A percentile compares a stretch with the other conserved stretches of the same genome.
Evolutionary conservation across 1,140 invertebrate genomes (phyloP).

Genomic region (Potamilus streckersoni): DNA sequence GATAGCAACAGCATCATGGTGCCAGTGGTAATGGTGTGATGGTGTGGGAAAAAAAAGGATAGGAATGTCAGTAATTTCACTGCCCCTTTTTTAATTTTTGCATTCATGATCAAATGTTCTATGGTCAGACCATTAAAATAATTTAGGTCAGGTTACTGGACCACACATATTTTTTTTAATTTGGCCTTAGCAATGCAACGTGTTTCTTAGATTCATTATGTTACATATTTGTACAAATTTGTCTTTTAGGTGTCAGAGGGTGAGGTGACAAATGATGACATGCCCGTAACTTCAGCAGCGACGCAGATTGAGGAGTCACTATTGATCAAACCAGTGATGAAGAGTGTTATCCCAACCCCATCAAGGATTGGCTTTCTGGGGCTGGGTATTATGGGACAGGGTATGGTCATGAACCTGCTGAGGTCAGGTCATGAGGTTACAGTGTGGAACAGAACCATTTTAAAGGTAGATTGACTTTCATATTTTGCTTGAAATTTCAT

Average conservation of each 20-base stretch:
- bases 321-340: slow-evolving; percentile 17
- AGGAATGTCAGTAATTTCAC: no score
- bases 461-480: slow-evolving; percentile 80
- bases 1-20: no score
- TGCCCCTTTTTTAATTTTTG: no score
- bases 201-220: no score
- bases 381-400: slow-evolving; percentile 95
- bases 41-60: no score
- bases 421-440: slow-evolving; percentile 93
- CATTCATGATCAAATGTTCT: no score
- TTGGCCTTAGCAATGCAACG: no score
- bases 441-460: slow-evolving; percentile 92
- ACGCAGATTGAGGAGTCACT: slow-evolving; percentile 44
- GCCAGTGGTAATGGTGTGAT: no score
- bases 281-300: slow-evolving; percentile 31
- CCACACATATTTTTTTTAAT: no score
- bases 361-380: slow-evolving; percentile 95
- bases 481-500: neutral
- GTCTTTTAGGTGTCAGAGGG: slow-evolving; percentile 25
- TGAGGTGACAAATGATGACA: slow-evolving; percentile 21
- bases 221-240: neutral
- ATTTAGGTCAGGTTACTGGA: no score
- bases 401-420: slow-evolving; percentile 90
- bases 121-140: no score
- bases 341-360: slow-evolving; percentile 81